phyloP scores from a whole-genome alignment of 2,888 invertebrate species.

The Phalera bucephala region DNA sequence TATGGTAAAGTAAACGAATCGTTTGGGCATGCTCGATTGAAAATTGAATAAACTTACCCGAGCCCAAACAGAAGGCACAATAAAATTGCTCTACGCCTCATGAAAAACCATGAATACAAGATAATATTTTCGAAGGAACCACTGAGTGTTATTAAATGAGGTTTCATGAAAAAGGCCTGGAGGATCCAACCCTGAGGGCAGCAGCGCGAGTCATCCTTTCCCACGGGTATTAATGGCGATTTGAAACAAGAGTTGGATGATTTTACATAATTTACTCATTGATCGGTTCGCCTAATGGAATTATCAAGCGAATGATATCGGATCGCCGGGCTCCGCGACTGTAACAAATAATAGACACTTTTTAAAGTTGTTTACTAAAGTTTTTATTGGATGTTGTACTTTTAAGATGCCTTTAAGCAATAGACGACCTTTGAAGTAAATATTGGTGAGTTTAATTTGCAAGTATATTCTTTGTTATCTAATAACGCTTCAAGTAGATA shows the following conservation, averaged over 20 bases:
- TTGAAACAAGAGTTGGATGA: constrained; percentile 60
- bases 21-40: no score
- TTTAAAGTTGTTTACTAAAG: constrained; percentile 3
- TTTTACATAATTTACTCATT: constrained; percentile 60
- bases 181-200: constrained; percentile 28
- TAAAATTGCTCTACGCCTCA: background rate
- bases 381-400: no score
- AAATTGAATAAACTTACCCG: no score
- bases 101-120: background rate
- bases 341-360: background rate
- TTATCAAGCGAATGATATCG: constrained; percentile 37
- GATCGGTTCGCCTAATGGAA: constrained; percentile 52
- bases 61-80: background rate
- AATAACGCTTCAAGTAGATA: no score
- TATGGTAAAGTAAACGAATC: no score
- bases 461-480: no score
- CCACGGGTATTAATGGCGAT: constrained; percentile 63
- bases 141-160: constrained; percentile 34
- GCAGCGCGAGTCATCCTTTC: constrained; percentile 51
- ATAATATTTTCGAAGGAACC: constrained; percentile 4
- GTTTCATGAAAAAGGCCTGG: constrained; percentile 36
- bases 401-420: no score
- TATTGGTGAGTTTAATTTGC: no score
- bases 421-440: no score
- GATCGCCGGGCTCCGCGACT: background rate